Conservation (phyloP, 2,797 vertebrate species). For the Kryptopterus vitreolus region DNA sequence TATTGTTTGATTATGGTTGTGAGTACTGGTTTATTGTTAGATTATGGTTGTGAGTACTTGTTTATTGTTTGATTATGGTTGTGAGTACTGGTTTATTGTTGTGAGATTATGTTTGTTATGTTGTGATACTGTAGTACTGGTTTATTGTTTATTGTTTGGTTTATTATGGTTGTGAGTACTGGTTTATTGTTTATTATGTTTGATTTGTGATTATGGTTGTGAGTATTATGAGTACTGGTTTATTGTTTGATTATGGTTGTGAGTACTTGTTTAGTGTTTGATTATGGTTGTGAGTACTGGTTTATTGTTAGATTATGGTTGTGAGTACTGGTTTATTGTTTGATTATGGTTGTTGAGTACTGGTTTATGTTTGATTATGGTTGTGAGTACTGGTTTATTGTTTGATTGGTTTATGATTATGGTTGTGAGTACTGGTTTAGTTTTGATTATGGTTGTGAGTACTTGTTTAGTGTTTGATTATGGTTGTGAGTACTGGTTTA, state of each 20-base stretch:
- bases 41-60: too few species aligned
- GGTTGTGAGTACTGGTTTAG: background rate
- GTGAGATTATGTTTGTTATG: background rate
- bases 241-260: background rate
- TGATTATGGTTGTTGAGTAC: background rate
- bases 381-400: background rate
- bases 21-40: background rate
- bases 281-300: too few species aligned
- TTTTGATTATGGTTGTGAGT: background rate
- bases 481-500: too few species aligned
- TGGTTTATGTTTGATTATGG: too few species aligned
- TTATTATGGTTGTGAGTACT: background rate
- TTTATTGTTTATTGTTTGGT: background rate
- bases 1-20: background rate
- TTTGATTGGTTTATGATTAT: background rate
- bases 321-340: background rate
- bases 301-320: too few species aligned
- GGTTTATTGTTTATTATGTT: background rate
- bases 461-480: background rate
- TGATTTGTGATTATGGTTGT: background rate
- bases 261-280: background rate
- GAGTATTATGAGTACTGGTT: background rate
- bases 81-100: background rate
- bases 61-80: too few species aligned
- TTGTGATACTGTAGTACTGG: background rate